Conservation (phyloP, 2,113 vertebrate species). For the Hippocampus mohnikei region DNA sequence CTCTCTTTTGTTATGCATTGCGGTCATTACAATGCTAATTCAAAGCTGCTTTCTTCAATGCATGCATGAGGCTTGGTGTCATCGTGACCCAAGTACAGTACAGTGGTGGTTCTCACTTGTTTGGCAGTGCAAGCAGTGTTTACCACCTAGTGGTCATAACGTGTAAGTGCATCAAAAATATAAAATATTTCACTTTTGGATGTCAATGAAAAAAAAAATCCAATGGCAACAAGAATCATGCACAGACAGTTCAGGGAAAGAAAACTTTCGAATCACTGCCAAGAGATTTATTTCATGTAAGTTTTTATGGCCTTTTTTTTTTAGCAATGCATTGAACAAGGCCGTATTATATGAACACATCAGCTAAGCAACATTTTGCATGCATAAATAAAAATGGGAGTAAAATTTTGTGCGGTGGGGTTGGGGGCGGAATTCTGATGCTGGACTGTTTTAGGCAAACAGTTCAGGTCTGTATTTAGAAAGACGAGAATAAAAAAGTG, state of each 20-base stretch:
- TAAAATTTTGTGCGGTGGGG: not conserved
- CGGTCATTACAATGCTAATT: not conserved
- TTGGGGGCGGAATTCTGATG: too few relatives aligned
- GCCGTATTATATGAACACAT: too few relatives aligned
- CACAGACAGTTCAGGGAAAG: too few relatives aligned
- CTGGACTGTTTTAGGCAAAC: too few relatives aligned
- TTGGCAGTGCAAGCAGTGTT: not conserved
- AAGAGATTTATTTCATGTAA: too few relatives aligned
- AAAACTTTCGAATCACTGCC: too few relatives aligned
- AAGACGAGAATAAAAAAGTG: fast-evolving
- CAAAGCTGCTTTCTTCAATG: not conserved
- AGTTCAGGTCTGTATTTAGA: not conserved
- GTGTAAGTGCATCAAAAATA: not conserved
- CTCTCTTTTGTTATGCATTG: not conserved
- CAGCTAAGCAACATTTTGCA: not conserved
- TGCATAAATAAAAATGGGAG: not conserved
- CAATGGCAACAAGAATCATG: too few relatives aligned
- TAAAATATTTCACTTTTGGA: too few relatives aligned
- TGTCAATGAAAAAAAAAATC: too few relatives aligned
- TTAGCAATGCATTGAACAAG: too few relatives aligned
- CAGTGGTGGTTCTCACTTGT: too few relatives aligned
- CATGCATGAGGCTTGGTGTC: not conserved
- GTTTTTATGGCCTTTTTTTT: too few relatives aligned
- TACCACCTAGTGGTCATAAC: not conserved
- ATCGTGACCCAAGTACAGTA: not conserved